Evolutionary conservation across 64 coral and sea anemone species (phyloP), one percentile per base, ranked within the genome.

Genomic region (Actinia equina): DNA sequence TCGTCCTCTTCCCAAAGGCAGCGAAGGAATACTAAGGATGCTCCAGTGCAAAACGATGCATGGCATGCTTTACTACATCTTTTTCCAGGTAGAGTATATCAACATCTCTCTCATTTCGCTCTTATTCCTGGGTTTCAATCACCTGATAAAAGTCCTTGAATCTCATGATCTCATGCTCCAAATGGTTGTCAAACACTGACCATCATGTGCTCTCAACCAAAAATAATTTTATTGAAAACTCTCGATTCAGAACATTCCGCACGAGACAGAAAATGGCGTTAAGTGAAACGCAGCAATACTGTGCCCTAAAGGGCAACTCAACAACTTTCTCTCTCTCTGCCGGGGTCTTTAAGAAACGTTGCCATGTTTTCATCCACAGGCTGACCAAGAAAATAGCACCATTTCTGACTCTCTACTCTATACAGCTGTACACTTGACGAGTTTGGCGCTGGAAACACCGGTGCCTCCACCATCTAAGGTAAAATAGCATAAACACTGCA

Each of bases 31-130:
- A 52, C 18, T 79, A 20, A 89, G 89, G 44, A 30, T 95, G 43
- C 82, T 99, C 27, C 90, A 93, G 9, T 99, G 90, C 76, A 99
- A 93, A 60, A 95, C 91, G 19, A 61, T 99, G 17, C 97, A 99
- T 82, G 91, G 91, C 70, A 62, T 99, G 77, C 52, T 99, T 17
- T 99, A 85, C 54, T 86, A 92, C 65, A 95, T 99, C 54, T 99
- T 95, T 79, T 63, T 87, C 12, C 92, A 99, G 93, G 97, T 99
- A 91, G 71, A 9, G 6, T 14, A 19, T 49, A 2, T 2, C 46
- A 49, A 49, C 46, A 6, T 49, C 46, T 49, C 7, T 49, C 0
- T 1, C 46, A 49, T 49, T 6, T 6, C 7, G 46, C 46, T 49
- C 1, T 49, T 2, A 49, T 49, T 49, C 0, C 46, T 49, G 7